phyloP scores from a whole-genome alignment of 1,140 invertebrate genomes.

The Gryon sp. region DNA sequence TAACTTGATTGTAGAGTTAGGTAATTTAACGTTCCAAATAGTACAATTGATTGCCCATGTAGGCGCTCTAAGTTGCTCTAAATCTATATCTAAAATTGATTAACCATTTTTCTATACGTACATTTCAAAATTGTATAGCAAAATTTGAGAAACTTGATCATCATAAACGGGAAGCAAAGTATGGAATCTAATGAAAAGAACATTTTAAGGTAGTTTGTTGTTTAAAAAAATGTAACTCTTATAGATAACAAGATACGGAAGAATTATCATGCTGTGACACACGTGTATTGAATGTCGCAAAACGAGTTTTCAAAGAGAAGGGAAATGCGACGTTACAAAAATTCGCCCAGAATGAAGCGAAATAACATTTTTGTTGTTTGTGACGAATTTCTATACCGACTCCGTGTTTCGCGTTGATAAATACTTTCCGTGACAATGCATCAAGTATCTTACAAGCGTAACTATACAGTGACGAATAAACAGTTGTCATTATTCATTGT shows the following conservation, averaged over 20 bases:
- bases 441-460: conserved; percentile 50
- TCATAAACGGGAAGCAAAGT: too few relatives aligned
- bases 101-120: too few relatives aligned
- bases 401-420: conserved; percentile 61
- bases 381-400: conserved; percentile 58
- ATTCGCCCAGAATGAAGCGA: conserved; percentile 54
- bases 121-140: too few relatives aligned
- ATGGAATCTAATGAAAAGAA: too few relatives aligned
- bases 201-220: conserved; percentile 42
- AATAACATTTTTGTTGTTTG: conserved; percentile 48
- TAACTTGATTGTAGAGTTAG: too few relatives aligned
- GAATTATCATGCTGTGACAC: conserved; percentile 55
- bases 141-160: too few relatives aligned
- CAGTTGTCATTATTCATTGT: conserved; percentile 53
- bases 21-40: too few relatives aligned
- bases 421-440: conserved; percentile 52
- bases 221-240: conserved; percentile 42
- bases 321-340: conserved; percentile 48
- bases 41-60: too few relatives aligned
- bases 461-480: conserved; percentile 47
- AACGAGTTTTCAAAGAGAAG: conserved; percentile 61
- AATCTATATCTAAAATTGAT: too few relatives aligned
- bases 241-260: conserved; percentile 57
- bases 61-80: too few relatives aligned
- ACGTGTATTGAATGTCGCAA: conserved; percentile 51